Base-by-base conservation (phyloP, 2,113 vertebrate species). In the Cheilinus undulatus region DNA sequence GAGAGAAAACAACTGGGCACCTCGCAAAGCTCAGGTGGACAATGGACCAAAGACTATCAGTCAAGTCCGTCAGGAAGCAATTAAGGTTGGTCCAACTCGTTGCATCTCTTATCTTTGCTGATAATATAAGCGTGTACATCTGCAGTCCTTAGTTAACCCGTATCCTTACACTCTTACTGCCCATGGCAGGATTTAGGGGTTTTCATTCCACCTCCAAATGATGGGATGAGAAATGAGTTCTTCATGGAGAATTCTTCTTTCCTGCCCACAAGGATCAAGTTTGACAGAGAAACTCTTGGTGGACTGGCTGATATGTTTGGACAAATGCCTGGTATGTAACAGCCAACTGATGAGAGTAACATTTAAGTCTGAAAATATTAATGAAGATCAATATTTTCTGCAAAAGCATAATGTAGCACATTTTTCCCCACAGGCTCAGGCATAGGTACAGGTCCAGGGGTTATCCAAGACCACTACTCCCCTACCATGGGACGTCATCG, bases 231-330 rank as follows among this genome's bases (percentile, higher is more conserved):
- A 92, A 95, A 94, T 77, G 97, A 99, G 76, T 98, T 98, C 93
- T 98, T 99, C 94, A 95, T 98, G 93, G 97, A 99, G 86, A 96
- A 93, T 89, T 87, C 96, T 86, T 90, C 95, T 63, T 98, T 97
- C 79, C 95, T 98, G 93, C 94, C 94, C 91, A 88, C 94, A 84
- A 96, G 95, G 92, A 96, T 97, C 84, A 98, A 97, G 95, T 95
- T 97, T 91, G 97, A 98, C 90, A 94, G 97, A 91, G 97, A 99
- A 92, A 94, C 95, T 88, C 94, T 99, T 0, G 97, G 98, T 89
- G 97, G 98, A 74, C 95, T 99, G 92, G 97, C 98, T 78, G 98
- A 99, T 92, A 99, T 99, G 97, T 99, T 99, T 94, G 97, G 98
- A 92, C 97, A 99, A 92, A 98, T 99, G 97, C 97, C 97, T 93